A percentile compares a stretch with the other conserved stretches of the same genome.
These are phyloP conservation scores for Tadarida brasiliensis DNA, from an alignment of 2,797 vertebrate genomes.

Conservation along the genomic window DNA sequence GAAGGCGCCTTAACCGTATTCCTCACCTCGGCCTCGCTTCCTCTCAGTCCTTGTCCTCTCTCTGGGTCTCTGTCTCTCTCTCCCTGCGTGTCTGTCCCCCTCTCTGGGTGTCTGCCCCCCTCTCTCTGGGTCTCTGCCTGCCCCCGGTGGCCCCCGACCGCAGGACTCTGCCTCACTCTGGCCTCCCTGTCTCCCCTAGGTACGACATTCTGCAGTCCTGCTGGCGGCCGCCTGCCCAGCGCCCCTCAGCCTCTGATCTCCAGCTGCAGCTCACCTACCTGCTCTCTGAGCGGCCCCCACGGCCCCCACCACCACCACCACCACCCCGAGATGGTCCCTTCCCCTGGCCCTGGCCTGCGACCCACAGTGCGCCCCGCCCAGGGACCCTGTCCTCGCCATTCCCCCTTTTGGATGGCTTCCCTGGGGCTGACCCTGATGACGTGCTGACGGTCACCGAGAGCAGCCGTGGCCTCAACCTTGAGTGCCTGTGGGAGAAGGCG, in stretches of 20 bases:
- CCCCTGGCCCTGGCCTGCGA: slow-evolving; percentile 93
- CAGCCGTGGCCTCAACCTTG: slow-evolving; percentile 96
- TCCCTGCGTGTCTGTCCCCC: background rate
- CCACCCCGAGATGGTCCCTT: slow-evolving; percentile 83
- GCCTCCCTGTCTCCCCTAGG: slow-evolving; percentile 85
- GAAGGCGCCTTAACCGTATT: background rate
- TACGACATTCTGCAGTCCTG: slow-evolving; percentile 98
- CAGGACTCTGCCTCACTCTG: background rate
- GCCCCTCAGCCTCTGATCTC: slow-evolving; percentile 93
- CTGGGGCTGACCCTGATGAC: slow-evolving; percentile 92
- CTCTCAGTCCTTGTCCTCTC: background rate
- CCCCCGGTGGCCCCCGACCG: background rate
- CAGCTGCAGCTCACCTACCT: slow-evolving; percentile 96
- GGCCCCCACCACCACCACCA: slow-evolving; percentile 92
- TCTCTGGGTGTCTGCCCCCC: background rate
- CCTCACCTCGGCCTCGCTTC: background rate
- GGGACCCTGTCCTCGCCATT: slow-evolving; percentile 91
- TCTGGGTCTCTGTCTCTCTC: background rate
- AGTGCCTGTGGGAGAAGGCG: slow-evolving; percentile 97
- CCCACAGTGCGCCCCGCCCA: slow-evolving; percentile 87
- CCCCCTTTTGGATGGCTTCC: slow-evolving; percentile 92
- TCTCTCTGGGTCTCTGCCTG: background rate
- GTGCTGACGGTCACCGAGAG: slow-evolving; percentile 96
- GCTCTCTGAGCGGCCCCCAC: slow-evolving; percentile 88
- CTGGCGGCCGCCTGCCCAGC: slow-evolving; percentile 94